A percentile compares a stretch with the other conserved stretches of the same genome.
These are phyloP conservation scores for Setipinna tenuifilis DNA, from an alignment of 2,797 vertebrate species.

Conservation along the genomic window DNA sequence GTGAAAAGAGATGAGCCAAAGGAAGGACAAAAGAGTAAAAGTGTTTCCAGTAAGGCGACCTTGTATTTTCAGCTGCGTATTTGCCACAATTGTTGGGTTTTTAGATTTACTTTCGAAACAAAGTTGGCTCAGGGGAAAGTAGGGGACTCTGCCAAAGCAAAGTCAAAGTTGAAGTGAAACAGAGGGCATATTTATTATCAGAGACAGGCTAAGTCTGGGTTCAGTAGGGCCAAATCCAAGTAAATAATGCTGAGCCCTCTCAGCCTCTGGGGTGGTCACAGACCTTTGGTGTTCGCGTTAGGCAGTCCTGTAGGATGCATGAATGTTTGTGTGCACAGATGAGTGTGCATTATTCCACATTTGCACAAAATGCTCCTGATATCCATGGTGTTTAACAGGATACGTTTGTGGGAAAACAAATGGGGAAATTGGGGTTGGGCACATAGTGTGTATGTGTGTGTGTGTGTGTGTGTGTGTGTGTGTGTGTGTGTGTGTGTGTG, in stretches of 20 bases:
- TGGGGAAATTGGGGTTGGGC: background rate
- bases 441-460: background rate
- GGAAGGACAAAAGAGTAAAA: background rate
- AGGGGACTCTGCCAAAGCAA: background rate
- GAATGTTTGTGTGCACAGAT: background rate
- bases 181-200: slow-evolving; percentile 2
- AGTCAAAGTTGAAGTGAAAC: background rate
- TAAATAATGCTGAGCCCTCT: background rate
- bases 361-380: background rate
- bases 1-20: slow-evolving; percentile 29
- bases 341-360: background rate
- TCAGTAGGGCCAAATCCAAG: background rate
- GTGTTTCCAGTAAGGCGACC: background rate
- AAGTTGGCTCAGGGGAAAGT: background rate
- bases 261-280: background rate
- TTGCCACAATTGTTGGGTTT: background rate
- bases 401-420: background rate
- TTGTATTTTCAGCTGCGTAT: slow-evolving; percentile 12
- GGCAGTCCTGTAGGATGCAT: background rate
- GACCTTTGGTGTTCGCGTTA: background rate
- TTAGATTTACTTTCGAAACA: background rate
- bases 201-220: background rate
- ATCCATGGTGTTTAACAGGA: background rate
- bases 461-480: slow-evolving; percentile 33
- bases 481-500: slow-evolving; percentile 34